Evolutionary conservation across 2,888 invertebrate species (phyloP), one percentile per base, ranked within the genome.

Genomic region (Megastigmus dorsalis): DNA sequence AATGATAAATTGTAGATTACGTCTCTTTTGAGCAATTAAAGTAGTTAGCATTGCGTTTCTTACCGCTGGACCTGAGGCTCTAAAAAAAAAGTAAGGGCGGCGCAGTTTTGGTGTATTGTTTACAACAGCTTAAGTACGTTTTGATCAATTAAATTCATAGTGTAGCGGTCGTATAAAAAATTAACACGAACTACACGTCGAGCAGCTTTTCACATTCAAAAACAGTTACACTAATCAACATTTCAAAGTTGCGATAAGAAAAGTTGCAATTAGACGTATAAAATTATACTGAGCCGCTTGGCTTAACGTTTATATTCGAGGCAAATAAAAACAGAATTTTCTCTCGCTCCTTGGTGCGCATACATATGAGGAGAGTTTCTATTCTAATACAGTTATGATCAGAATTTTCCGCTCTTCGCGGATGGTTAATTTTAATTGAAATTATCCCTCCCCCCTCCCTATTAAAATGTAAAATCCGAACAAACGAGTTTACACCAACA

Each of bases 361-460:
- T 6, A 2, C 13, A 7, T 0, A n/a, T n/a, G n/a, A 6, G 28
- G 28, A 1, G n/a, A 28, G 30, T 28, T 54, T 54, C 33, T 15
- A n/a, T 30, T n/a, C n/a, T 7, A 54, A 23, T 9, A 7, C 45
- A 33, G 36, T 57, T 67, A 68, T 59, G 59, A 67, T 67, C 55
- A 36, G n/a, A 45, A 59, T 36, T 43, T 55, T 55, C 62, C 54
- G 45, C 28, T 59, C 28, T n/a, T 23, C 10, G n/a, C n/a, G n/a
- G 18, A 30, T 18, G 18, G 18, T 26, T 18, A 67, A 55, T 43
- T 55, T 33, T 67, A 67, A 65, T 65, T 52, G 38, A 52, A 52
- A 65, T 65, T 36, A 36, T 26, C 13, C 41, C 13, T 20, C 41
- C 45, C 13, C n/a, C 13, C 41, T n/a, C 23, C 41, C 45, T 41